A percentile compares a stretch with the other conserved stretches of the same genome.
phyloP scores from a whole-genome alignment of 1,140 invertebrate species.

The Augochlora pura region DNA sequence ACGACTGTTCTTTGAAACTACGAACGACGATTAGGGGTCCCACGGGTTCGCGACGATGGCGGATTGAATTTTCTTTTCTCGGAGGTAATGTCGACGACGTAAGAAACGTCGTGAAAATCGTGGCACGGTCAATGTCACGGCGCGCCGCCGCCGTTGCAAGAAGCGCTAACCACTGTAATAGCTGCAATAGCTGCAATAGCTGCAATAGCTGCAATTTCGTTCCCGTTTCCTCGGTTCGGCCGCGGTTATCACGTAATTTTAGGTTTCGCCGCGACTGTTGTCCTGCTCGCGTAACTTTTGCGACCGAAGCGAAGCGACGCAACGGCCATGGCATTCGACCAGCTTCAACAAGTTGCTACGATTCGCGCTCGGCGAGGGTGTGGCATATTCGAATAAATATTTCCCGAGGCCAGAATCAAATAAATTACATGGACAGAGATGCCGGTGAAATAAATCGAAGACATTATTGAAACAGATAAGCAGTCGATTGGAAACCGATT shows the following conservation, averaged over 20 bases:
- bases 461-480: too few species aligned
- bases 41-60: too few species aligned
- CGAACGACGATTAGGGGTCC: too few species aligned
- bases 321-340: not conserved
- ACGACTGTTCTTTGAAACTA: too few species aligned
- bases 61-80: too few species aligned
- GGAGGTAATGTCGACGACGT: too few species aligned
- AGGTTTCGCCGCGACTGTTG: conserved; percentile 31
- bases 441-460: too few species aligned
- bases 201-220: conserved; percentile 52
- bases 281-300: conserved; percentile 19
- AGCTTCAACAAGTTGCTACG: not conserved
- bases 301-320: not conserved
- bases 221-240: conserved; percentile 45
- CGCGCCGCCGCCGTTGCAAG: conserved; percentile 3
- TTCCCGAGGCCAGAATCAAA: too few species aligned
- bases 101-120: not conserved
- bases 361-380: not conserved
- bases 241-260: conserved; percentile 46
- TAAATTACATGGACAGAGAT: too few species aligned
- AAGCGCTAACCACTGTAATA: conserved; percentile 44
- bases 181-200: conserved; percentile 50
- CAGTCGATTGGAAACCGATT: too few species aligned
- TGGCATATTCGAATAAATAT: too few species aligned
- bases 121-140: not conserved